Base-by-base conservation (phyloP, 2,113 vertebrate genomes). In the Motacilla alba region DNA sequence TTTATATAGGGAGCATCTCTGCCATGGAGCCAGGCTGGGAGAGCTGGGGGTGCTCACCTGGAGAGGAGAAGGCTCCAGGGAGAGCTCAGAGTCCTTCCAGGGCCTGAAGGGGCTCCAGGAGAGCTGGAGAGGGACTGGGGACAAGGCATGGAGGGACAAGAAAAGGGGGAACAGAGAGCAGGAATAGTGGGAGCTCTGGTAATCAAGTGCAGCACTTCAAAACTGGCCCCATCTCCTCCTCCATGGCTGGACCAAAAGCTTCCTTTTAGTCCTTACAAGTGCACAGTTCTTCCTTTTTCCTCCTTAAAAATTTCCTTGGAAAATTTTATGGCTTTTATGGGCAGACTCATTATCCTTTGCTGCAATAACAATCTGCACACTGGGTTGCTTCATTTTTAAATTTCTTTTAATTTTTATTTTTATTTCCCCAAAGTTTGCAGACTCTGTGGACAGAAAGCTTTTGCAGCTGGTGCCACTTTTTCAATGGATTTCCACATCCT, bases 381-480 rank as follows among this genome's bases (percentile, higher is more conserved):
- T 2, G 8, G 6, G 3, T 47, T 49, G 37, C 79, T 67, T 7
- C 6, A 8, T 66, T 79, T 39, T 23, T 69, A 20, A 16, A 24
- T 26, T 78, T 43, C 39, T 50, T 62, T 58, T 30, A 4, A 14
- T 18, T 6, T 6, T 16, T 47, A 17, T n/a, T 67, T 22, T 27
- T 1, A 31, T 44, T 22, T 3, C 2, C 23, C 7, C 35, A 4
- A n/a, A 89, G 28, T 70, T 74, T 66, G 35, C 56, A 79, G 78
- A 74, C 50, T 85, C 63, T 39, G 2, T 37, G 68, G 63, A n/a
- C 82, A 66, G 75, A 88, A 84, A 91, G 50, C 83, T 52, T 74
- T 80, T 91, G 87, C 92, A 95, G 87, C 92, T 93, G 89, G 15
- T 80, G 84, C 70, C 41, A 46, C 63, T 93, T 88, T 80, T 50